Percentiles rank a stretch among this genome's conserved stretches.
Evolutionary conservation across 2,888 invertebrate genomes (phyloP).

Genomic region (Acleris laterana): DNA sequence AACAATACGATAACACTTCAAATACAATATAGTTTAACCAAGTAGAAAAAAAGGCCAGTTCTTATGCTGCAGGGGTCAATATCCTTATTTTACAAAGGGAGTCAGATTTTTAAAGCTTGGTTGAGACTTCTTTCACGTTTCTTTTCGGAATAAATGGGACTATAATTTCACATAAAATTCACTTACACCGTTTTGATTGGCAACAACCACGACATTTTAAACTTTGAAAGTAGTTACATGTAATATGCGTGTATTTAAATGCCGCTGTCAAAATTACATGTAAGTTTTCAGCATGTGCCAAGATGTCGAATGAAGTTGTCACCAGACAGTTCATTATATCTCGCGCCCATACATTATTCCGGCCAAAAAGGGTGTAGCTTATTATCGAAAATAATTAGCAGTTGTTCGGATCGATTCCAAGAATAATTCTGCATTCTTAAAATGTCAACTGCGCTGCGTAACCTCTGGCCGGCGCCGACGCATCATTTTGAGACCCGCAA

Average conservation of each 20-base stretch:
- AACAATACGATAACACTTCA: too few species aligned
- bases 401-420: conserved; percentile 25
- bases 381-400: conserved; percentile 32
- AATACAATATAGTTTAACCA: too few species aligned
- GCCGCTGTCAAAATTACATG: conserved; percentile 20
- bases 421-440: conserved; percentile 19
- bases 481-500: too few species aligned
- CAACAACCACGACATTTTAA: conserved; percentile 2
- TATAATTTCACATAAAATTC: background rate
- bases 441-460: conserved; percentile 27
- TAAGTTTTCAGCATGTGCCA: conserved; percentile 11
- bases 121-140: background rate
- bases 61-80: too few species aligned
- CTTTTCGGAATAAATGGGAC: background rate
- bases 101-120: too few species aligned
- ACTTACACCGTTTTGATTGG: background rate
- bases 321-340: conserved; percentile 22
- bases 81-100: too few species aligned
- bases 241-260: conserved; percentile 23
- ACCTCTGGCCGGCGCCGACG: background rate
- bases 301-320: conserved; percentile 35
- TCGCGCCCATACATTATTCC: conserved; percentile 21
- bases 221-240: conserved; percentile 13
- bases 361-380: conserved; percentile 13
- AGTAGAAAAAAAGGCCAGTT: too few species aligned